A percentile compares a stretch with the other conserved stretches of the same genome.
phyloP scores from a whole-genome alignment of 2,888 invertebrate genomes.

The Sthenelais limicola region DNA sequence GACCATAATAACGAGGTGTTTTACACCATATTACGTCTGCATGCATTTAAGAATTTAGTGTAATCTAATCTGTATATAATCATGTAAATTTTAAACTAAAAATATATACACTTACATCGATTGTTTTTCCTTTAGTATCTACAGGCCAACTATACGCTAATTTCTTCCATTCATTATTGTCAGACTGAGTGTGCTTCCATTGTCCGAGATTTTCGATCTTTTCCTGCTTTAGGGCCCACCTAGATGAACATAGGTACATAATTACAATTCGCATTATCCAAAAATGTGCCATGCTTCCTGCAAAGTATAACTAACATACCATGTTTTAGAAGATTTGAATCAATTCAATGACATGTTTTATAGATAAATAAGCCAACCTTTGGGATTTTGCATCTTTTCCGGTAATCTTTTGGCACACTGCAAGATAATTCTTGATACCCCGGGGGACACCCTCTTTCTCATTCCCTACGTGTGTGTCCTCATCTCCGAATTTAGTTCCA shows the following conservation, averaged over 20 bases:
- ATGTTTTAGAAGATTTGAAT: too few relatives aligned
- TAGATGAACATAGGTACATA: too few relatives aligned
- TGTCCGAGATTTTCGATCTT: constrained; percentile 70
- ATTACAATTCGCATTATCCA: too few relatives aligned
- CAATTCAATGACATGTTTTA: too few relatives aligned
- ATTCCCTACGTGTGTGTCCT: constrained; percentile 54
- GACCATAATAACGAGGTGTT: too few relatives aligned
- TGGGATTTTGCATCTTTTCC: constrained; percentile 62
- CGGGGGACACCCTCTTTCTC: constrained; percentile 55
- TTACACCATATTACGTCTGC: too few relatives aligned
- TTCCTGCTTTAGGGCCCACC: constrained; percentile 72
- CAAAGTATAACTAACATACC: too few relatives aligned
- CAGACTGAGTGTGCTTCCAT: constrained; percentile 69
- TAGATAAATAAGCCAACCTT: too few relatives aligned
- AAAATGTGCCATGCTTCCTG: too few relatives aligned
- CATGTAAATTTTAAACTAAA: too few relatives aligned
- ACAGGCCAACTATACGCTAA: constrained; percentile 71
- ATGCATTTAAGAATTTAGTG: too few relatives aligned
- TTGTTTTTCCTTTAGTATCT: constrained; percentile 62
- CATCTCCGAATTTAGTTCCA: constrained; percentile 60
- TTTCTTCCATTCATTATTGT: constrained; percentile 71
- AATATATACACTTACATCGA: constrained; percentile 57
- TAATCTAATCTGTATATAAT: too few relatives aligned
- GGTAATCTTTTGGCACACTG: constrained; percentile 62
- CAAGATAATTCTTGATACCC: constrained; percentile 61